These are phyloP conservation scores for Cloeon dipterum DNA, from an alignment of 2,888 invertebrate genomes.

Conservation along the genomic window DNA sequence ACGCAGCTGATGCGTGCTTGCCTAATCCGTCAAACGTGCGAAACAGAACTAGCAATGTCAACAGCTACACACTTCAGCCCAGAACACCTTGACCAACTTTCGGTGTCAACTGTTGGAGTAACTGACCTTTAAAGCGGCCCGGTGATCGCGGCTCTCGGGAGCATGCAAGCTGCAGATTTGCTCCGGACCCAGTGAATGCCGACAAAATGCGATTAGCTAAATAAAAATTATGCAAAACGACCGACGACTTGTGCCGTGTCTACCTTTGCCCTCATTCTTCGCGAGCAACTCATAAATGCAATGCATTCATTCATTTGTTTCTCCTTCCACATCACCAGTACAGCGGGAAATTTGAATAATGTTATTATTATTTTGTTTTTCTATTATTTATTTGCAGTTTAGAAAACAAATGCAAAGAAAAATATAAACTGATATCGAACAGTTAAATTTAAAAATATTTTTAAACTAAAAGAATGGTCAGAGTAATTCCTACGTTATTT, in stretches of 20 bases:
- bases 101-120: not conserved
- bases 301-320: not conserved
- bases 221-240: too few species aligned
- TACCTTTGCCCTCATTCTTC: conserved; percentile 1
- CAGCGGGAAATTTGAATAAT: not conserved
- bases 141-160: not conserved
- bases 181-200: not conserved
- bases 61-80: not conserved
- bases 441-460: too few species aligned
- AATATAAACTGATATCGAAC: too few species aligned
- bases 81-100: not conserved
- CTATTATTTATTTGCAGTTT: too few species aligned
- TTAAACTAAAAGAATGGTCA: too few species aligned
- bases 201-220: too few species aligned
- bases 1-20: not conserved
- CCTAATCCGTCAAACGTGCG: not conserved
- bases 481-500: too few species aligned
- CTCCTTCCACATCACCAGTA: conserved; percentile 1
- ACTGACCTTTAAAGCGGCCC: not conserved
- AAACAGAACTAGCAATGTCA: not conserved
- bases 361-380: too few species aligned
- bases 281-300: not conserved
- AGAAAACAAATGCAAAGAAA: too few species aligned
- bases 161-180: not conserved
- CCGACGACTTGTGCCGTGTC: not conserved